Conservation (phyloP, 2,113 vertebrate species). For the Pterocles burchelli region DNA sequence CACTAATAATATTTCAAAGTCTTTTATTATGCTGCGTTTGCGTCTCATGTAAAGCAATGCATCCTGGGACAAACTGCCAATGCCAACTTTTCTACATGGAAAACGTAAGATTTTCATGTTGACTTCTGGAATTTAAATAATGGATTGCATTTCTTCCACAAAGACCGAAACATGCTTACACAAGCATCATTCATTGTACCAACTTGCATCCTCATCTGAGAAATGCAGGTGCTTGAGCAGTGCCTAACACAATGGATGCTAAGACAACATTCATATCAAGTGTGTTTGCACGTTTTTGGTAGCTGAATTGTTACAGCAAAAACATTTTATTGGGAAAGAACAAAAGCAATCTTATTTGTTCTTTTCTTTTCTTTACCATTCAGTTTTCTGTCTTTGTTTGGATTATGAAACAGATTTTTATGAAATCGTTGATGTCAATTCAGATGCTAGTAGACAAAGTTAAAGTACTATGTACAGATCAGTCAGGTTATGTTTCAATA, state of each 20-base stretch:
- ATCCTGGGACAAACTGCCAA: neutral
- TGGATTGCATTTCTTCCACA: neutral
- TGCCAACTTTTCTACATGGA: neutral
- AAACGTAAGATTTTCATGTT: neutral
- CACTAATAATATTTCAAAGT: neutral
- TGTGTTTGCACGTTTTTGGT: neutral
- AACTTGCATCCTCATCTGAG: neutral
- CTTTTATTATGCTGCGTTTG: neutral
- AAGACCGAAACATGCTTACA: neutral
- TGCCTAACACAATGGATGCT: neutral
- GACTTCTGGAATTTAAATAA: neutral
- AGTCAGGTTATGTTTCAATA: neutral
- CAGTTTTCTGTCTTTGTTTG: neutral
- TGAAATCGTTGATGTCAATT: neutral
- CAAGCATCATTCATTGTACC: fast-evolving
- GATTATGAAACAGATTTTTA: neutral
- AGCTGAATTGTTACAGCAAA: neutral
- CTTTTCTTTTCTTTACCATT: neutral
- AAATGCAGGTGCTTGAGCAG: neutral
- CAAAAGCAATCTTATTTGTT: neutral
- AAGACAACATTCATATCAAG: neutral
- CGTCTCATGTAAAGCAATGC: neutral
- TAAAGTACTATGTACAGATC: neutral
- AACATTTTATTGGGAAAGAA: neutral
- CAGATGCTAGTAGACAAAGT: neutral